A percentile compares a stretch with the other conserved stretches of the same genome.
Conservation (phyloP, 2,888 invertebrate species). For the Noctua janthina region DNA sequence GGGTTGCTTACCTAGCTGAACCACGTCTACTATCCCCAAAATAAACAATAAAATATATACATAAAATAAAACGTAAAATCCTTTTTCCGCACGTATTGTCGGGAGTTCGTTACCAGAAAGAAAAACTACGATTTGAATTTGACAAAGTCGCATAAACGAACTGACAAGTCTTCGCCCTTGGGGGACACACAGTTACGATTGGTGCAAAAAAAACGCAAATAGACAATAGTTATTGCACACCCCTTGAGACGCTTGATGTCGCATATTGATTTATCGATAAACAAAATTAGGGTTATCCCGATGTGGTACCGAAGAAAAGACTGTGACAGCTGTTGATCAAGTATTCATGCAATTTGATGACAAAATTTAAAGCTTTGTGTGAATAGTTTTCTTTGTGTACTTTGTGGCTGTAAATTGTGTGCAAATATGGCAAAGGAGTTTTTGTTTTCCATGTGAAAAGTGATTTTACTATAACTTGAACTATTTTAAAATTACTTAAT, state of each 20-base stretch:
- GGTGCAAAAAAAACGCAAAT: constrained; percentile 74
- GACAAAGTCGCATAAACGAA: constrained; percentile 87
- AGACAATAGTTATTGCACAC: constrained; percentile 72
- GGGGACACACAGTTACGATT: constrained; percentile 81
- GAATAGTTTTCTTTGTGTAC: neutral
- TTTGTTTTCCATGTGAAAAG: neutral
- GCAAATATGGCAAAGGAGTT: neutral
- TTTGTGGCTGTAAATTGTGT: neutral
- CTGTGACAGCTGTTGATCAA: constrained; percentile 13
- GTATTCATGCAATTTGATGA: constrained; percentile 18
- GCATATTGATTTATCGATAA: constrained; percentile 56
- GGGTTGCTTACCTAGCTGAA: constrained; percentile 84
- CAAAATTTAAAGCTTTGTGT: neutral
- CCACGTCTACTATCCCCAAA: constrained; percentile 84
- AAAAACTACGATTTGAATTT: constrained; percentile 87
- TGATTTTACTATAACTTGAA: neutral
- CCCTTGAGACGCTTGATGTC: constrained; percentile 56
- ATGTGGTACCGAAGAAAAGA: neutral
- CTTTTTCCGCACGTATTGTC: constrained; percentile 88
- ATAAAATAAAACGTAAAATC: constrained; percentile 76
- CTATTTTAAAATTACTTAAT: neutral
- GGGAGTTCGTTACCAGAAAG: constrained; percentile 85
- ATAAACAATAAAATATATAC: constrained; percentile 81
- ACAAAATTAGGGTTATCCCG: constrained; percentile 48
- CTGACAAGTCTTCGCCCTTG: constrained; percentile 83